Base-by-base conservation (phyloP, 2,888 invertebrate species). In the Cryptophagus acutangulus region DNA sequence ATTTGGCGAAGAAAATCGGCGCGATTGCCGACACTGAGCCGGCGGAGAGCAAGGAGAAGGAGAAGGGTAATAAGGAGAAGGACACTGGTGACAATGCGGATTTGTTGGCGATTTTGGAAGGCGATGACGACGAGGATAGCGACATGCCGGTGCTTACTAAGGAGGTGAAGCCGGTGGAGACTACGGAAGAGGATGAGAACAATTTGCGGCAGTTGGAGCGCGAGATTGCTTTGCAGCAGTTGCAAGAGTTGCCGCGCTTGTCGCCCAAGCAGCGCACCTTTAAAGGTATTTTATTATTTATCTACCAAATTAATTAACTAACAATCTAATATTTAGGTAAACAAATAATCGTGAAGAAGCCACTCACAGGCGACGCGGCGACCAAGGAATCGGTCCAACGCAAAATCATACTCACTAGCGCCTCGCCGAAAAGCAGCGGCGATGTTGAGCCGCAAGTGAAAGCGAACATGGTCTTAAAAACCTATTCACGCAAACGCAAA, bases 171-270 rank as follows among this genome's bases (percentile, higher is more conserved):
- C 29, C 40, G 6, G 3, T 17, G 16, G 17, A 26, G 9, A 12
- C 28, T 31, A 25, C 26, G 13, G 41, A 34, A 8, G 53, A 55
- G 17, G 54, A 52, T 33, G 43, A 47, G 18, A n/a, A n/a, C n/a
- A 49, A 49, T 18, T 4, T 62, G 18, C 55, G 72, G 5, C 59
- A 68, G 12, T 51, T 70, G 17, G 77, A 77, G 56, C 64, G 73
- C 14, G 74, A 77, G 59, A 63, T 77, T 13, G 78, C 78, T 1
- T 54, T 78, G 33, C 75, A 77, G 50, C 78, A 78, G 51, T 65
- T 78, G 3, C 64, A 71, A 24, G 76, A 76, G 48, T 57, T 76
- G 14, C 74, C 75, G 0, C 45, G 45, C 38, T 45, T 55, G 29
- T 38, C 42, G 2, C 57, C 58, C 2, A 54, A 43, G 30, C 46